Conservation (phyloP, 37 sponge, comb jelly and placozoan species). For the Hormiphora californensis region DNA sequence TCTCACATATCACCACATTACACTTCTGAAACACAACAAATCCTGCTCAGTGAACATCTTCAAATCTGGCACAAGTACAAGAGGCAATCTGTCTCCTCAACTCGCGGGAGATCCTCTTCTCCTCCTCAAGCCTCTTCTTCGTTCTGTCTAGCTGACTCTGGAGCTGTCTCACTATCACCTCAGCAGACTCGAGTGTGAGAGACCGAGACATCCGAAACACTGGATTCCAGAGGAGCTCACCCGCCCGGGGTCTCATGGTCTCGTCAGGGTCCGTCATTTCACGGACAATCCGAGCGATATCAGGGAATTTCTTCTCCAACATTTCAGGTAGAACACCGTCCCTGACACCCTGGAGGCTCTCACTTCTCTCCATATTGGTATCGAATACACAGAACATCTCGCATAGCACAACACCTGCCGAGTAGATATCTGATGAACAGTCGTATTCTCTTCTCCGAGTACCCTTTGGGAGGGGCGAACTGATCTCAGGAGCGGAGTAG, state of each 20-base stretch:
- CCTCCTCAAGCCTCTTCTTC: neutral
- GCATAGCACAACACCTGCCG: neutral
- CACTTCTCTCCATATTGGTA: slow-evolving; percentile 18
- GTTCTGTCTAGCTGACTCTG: neutral
- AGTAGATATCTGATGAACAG: slow-evolving; percentile 35
- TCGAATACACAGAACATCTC: neutral
- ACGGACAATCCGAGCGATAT: neutral
- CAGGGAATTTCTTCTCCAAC: neutral
- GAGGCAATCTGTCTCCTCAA: neutral
- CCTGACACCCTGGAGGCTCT: neutral
- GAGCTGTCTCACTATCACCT: neutral
- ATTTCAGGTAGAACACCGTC: neutral
- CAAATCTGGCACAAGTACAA: neutral
- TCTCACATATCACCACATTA: no score
- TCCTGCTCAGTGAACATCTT: neutral
- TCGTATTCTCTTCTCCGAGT: no score
- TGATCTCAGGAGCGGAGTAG: slow-evolving; percentile 34
- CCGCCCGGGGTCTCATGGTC: neutral
- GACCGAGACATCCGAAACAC: neutral
- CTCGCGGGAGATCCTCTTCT: neutral
- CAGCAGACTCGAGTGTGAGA: neutral
- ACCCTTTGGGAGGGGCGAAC: neutral
- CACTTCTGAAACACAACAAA: no score
- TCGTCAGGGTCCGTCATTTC: neutral
- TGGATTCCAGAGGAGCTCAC: neutral